Evolutionary conservation across 2,113 vertebrate species (phyloP).

Genomic region (Notiomystis cincta): DNA sequence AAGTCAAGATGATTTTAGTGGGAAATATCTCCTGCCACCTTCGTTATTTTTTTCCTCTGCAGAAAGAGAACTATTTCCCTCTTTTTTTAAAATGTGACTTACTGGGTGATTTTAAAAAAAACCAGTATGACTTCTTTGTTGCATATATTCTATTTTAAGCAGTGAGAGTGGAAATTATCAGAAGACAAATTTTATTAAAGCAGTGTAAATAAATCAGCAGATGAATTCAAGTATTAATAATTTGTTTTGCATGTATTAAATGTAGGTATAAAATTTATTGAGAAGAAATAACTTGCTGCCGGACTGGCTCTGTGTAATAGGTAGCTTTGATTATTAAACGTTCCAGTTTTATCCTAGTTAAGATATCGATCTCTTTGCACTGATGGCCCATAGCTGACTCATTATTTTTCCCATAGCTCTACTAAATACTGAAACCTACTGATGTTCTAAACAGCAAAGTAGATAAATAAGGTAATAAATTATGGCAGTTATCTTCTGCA

Average conservation of each 20-base stretch:
- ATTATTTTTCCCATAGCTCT: slow-evolving; percentile 51
- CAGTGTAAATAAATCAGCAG: neutral
- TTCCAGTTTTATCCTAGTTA: neutral
- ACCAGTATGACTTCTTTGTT: neutral
- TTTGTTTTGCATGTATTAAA: neutral
- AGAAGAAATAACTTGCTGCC: neutral
- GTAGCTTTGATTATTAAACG: neutral
- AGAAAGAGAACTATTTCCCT: neutral
- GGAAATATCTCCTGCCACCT: neutral
- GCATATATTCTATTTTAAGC: neutral
- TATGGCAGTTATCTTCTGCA: neutral
- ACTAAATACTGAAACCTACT: slow-evolving; percentile 3
- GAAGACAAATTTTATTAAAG: neutral
- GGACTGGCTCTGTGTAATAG: neutral
- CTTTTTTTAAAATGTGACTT: fast-evolving
- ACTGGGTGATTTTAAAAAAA: neutral
- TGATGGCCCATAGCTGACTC: neutral
- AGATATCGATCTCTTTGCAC: slow-evolving; percentile 2
- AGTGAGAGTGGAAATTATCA: neutral
- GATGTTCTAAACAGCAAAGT: slow-evolving; percentile 31
- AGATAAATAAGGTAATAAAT: slow-evolving; percentile 50
- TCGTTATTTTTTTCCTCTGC: neutral
- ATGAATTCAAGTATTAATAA: neutral
- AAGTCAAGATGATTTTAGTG: neutral
- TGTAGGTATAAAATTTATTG: neutral